Conservation (phyloP, 2,113 vertebrate species). For the Charadrius vociferus region DNA sequence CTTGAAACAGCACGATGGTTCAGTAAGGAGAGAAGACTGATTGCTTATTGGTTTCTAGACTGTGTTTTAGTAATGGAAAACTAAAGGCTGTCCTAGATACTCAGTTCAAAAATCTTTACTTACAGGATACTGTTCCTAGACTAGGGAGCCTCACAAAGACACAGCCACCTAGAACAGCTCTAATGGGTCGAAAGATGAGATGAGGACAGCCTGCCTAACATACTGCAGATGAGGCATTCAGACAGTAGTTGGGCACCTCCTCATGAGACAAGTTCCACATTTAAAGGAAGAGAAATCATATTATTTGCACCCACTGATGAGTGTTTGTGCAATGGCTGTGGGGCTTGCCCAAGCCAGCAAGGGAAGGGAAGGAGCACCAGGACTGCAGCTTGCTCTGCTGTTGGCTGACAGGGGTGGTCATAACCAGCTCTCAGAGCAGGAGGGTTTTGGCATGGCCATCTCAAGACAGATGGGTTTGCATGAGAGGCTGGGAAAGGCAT, state of each 20-base stretch:
- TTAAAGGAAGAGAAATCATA: neutral
- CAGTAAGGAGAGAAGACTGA: neutral
- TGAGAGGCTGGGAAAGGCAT: neutral
- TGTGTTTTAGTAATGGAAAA: neutral
- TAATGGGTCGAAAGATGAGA: neutral
- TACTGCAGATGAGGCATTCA: neutral
- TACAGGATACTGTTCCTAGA: neutral
- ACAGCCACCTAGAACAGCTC: neutral
- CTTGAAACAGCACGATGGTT: neutral
- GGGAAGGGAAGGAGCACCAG: neutral
- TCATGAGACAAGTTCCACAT: neutral
- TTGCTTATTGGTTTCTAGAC: neutral
- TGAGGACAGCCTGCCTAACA: neutral
- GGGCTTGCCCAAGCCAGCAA: neutral
- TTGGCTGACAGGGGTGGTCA: neutral
- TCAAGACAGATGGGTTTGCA: fast-evolving
- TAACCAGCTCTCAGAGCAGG: neutral
- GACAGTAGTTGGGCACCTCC: neutral
- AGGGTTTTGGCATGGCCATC: neutral
- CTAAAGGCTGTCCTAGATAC: neutral
- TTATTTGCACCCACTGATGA: neutral
- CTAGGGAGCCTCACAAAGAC: neutral
- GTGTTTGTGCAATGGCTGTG: neutral
- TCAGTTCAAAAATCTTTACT: neutral
- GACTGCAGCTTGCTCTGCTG: neutral